Base-by-base conservation (phyloP, 2,797 vertebrate species). In the Onychomys leucogaster region DNA sequence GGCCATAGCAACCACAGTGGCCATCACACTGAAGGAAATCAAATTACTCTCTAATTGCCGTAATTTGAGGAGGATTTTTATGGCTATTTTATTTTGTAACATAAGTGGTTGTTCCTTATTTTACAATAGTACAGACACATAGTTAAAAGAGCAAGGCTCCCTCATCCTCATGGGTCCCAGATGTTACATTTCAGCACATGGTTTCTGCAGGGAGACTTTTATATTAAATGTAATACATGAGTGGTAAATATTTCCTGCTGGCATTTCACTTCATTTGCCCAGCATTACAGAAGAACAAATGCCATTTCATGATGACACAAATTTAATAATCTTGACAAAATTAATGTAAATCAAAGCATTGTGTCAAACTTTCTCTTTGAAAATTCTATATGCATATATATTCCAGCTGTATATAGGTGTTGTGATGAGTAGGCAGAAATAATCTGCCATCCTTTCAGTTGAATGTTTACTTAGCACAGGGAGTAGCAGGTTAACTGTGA, bases 1-100 rank as follows among this genome's bases (percentile, higher is more conserved):
- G 71, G 96, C 92, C n/a, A 6, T 67, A 78, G 55, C 85, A 91
- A 96, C 80, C 91, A 90, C 89, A 84, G 65, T 11, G 94, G 96
- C 69, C 78, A 94, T 75, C 73, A 84, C 34, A 43, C 37, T 61
- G 37, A 55, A 89, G 21, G 75, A 43, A 76, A 76, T 34, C 29
- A 46, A 61, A 71, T 46, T 16, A 25, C 29, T 23, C 71, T 89
- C 37, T 46, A 34, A 76, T 63, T 34, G 61, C n/a, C 55, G 83
- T 78, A 57, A 90, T 49, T 90, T 90, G 27, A 63, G 32, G 27
- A 41, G 67, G 91, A 25, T 23, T 94, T 85, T 76, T 69, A 94
- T 71, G 90, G 86, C 29, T 82, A 17, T 59, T 90, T 87, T 6
- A 63, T 83, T 83, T 94, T 94, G 3, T 87, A 87, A 76, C 1